Evolutionary conservation across 2,888 invertebrate species (phyloP), one percentile per base, ranked within the genome.

Genomic region (Mesorhabditis belari): DNA sequence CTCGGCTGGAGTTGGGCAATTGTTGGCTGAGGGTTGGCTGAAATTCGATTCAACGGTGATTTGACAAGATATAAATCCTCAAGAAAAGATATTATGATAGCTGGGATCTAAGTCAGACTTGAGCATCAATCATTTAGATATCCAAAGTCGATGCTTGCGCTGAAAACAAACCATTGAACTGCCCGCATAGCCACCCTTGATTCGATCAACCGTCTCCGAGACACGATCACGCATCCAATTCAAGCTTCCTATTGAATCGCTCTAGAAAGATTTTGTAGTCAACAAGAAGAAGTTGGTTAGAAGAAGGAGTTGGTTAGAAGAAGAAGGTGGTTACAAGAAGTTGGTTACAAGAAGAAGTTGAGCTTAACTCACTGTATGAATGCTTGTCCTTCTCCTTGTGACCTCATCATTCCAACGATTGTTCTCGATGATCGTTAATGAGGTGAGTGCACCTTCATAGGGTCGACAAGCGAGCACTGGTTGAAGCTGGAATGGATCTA

Each of bases 211-310:
- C 21, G 71, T 71, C 57, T 71, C 71, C 49, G 64, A 64, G 28
- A 71, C 71, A 49, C 70, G 49, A 44, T 73, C 73, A 12, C 70
- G 55, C 29, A 73, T 69, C 73, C 73, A 73, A 50, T 70, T 66
- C 4, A 71, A 52, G 3, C 71, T 66, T 24, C 67, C 65, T 58
- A 66, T 68, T n/a, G 44, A 35, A 2, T 66, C 2, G 69, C 65
- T 12, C 66, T 67, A 27, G 58, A 62, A 4, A 58, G 51, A 21
- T 51, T 59, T 12, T 35, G 51, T 58, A 35, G 35, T 2, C 35
- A 55, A 55, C 51, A 54, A 54, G 27, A 17, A 24, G 6, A 54
- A 6, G 27, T 25, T 23, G 27, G 2, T 25, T 25, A 12, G 19
- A 54, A 54, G 9, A 24, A 17, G 9, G 17, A 26, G 58, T 65